These are phyloP conservation scores for Chaenogobius annularis DNA, from an alignment of 2,113 vertebrate species.

Conservation along the genomic window DNA sequence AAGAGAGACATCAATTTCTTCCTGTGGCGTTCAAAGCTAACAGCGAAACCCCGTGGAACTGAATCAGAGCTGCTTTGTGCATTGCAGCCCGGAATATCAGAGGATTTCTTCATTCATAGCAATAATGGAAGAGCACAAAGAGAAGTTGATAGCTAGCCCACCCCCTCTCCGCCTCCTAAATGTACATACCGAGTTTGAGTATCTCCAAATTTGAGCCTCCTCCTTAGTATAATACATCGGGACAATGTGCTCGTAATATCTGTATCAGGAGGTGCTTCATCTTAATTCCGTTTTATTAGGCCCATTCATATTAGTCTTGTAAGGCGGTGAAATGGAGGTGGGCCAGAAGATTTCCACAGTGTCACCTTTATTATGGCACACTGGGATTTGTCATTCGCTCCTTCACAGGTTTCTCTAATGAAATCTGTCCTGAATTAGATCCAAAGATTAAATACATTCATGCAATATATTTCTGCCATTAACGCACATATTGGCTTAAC, in stretches of 20 bases:
- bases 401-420: conserved; percentile 67
- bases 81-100: conserved; percentile 61
- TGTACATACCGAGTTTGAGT: conserved; percentile 53
- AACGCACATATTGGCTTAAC: background rate
- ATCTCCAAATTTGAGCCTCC: conserved; percentile 57
- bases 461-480: conserved; percentile 44
- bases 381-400: conserved; percentile 69
- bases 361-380: conserved; percentile 74
- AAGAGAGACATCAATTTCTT: conserved; percentile 73
- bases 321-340: conserved; percentile 72
- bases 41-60: conserved; percentile 44
- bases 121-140: conserved; percentile 73
- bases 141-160: conserved; percentile 57
- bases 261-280: conserved; percentile 68
- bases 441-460: conserved; percentile 48
- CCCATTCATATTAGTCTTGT: conserved; percentile 75
- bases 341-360: conserved; percentile 69
- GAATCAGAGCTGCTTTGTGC: conserved; percentile 49
- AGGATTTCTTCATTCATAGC: conserved; percentile 66
- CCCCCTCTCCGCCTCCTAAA: conserved; percentile 65
- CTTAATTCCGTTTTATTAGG: conserved; percentile 77
- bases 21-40: conserved; percentile 66
- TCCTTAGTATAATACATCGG: conserved; percentile 56
- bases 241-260: conserved; percentile 74
- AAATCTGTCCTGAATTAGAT: conserved; percentile 61